A percentile compares a stretch with the other conserved stretches of the same genome.
Evolutionary conservation across 2,797 vertebrate genomes (phyloP).

Genomic region (Pangasius djambal): DNA sequence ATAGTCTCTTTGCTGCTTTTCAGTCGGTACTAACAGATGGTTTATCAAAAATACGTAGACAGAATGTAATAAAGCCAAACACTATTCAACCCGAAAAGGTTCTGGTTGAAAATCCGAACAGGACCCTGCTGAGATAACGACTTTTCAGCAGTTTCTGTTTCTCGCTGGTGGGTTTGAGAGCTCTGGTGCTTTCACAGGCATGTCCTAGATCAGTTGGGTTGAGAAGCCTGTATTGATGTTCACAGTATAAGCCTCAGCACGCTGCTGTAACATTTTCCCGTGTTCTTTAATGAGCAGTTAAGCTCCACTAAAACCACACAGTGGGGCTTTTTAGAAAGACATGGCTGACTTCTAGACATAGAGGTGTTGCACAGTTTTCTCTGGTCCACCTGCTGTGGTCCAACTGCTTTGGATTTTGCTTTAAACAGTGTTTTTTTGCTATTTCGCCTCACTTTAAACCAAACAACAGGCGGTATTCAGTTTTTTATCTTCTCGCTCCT

Average conservation of each 20-base stretch:
- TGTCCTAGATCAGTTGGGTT: background rate
- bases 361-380: background rate
- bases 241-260: constrained; percentile 41
- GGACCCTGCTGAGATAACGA: background rate
- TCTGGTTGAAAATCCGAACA: background rate
- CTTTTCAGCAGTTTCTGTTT: no score
- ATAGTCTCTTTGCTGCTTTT: no score
- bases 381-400: background rate
- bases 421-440: background rate
- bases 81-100: background rate
- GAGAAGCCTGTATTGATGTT: constrained; percentile 44
- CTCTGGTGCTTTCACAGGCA: constrained; percentile 13
- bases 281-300: constrained; percentile 55
- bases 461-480: background rate
- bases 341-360: background rate
- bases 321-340: background rate
- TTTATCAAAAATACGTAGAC: background rate
- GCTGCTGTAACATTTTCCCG: constrained; percentile 39
- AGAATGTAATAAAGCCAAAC: background rate
- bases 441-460: background rate
- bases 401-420: background rate
- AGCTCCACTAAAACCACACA: constrained; percentile 35
- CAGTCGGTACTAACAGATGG: background rate
- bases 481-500: background rate
- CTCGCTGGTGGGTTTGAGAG: background rate